Evolutionary conservation across 1,140 invertebrate genomes (phyloP).

Genomic region (Uloborus diversus): DNA sequence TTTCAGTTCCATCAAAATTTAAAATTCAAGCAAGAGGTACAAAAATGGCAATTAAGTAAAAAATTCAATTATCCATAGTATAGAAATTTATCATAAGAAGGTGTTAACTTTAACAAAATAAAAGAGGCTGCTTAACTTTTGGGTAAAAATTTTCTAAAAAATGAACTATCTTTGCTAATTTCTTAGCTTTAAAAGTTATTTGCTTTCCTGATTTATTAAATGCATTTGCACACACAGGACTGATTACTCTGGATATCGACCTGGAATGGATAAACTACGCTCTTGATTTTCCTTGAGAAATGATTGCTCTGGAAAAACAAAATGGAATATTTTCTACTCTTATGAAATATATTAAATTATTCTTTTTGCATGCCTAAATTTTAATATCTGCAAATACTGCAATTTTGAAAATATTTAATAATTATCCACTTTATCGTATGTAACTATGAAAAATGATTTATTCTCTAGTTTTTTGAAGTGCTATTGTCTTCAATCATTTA

Average conservation of each 20-base stretch:
- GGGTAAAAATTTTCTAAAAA: background rate
- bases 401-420: too few relatives aligned
- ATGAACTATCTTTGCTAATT: background rate
- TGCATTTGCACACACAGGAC: background rate
- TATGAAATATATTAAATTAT: background rate
- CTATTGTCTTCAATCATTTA: too few relatives aligned
- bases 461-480: too few relatives aligned
- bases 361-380: background rate
- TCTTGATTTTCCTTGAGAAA: background rate
- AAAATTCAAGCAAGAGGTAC: too few relatives aligned
- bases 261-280: conserved; percentile 8
- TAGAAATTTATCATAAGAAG: background rate
- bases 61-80: too few relatives aligned
- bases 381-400: background rate
- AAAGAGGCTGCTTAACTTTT: conserved; percentile 2
- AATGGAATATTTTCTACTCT: background rate
- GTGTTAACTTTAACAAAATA: background rate
- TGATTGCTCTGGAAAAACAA: background rate
- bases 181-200: background rate
- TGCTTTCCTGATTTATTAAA: background rate
- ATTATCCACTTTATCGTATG: too few relatives aligned
- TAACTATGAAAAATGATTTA: too few relatives aligned
- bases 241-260: conserved; percentile 17
- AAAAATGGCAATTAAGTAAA: too few relatives aligned
- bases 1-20: too few relatives aligned